Evolutionary conservation across 2,113 vertebrate species (phyloP).

Genomic region (Willisornis vidua): DNA sequence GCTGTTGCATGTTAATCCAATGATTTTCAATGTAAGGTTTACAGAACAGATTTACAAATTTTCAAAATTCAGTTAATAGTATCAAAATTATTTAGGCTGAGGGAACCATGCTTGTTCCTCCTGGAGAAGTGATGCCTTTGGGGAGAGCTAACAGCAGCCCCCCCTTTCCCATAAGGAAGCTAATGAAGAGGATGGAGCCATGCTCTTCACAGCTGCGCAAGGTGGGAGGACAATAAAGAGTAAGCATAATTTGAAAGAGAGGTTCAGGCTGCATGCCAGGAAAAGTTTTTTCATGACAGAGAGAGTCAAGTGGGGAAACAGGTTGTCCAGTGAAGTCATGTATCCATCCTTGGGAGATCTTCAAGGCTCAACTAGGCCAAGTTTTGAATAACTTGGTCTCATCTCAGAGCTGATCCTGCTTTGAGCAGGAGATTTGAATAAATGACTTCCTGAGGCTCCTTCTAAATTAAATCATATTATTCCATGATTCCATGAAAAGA

Average conservation of each 20-base stretch:
- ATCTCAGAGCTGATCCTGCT: neutral
- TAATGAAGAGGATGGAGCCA: neutral
- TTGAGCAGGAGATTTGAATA: neutral
- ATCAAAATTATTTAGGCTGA: neutral
- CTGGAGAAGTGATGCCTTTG: neutral
- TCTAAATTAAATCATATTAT: neutral
- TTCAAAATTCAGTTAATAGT: neutral
- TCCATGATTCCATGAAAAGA: neutral
- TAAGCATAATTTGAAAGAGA: neutral
- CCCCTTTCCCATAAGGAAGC: neutral
- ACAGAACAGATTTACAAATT: neutral
- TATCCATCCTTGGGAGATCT: neutral
- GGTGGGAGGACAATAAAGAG: neutral
- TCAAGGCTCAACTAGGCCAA: neutral
- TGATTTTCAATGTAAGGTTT: conserved; percentile 16
- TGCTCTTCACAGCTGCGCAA: rapidly evolving
- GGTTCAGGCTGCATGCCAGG: neutral
- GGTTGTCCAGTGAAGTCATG: neutral
- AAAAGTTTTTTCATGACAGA: neutral
- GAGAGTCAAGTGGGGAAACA: neutral
- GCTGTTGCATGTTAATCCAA: neutral
- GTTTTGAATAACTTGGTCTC: neutral
- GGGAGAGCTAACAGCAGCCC: neutral
- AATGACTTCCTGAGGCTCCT: neutral
- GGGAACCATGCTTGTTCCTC: neutral